Evolutionary conservation across 1,140 invertebrate species (phyloP).

Genomic region (Platorchestia sp.): DNA sequence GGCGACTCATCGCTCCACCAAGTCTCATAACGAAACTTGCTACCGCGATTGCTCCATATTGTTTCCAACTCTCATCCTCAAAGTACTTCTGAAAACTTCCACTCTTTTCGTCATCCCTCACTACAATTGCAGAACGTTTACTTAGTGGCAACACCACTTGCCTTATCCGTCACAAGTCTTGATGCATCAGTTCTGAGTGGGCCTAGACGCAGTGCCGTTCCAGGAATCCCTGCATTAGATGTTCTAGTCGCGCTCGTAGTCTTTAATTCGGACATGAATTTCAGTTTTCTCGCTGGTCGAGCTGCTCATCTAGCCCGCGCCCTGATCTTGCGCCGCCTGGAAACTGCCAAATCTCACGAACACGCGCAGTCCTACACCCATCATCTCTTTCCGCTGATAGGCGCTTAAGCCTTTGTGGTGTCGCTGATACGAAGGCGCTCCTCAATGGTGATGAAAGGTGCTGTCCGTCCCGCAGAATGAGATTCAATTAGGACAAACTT

Average conservation of each 20-base stretch:
- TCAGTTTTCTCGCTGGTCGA: neutral
- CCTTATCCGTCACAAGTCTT: neutral
- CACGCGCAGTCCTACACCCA: neutral
- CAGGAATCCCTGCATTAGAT: neutral
- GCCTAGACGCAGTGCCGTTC: neutral
- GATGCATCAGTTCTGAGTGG: neutral
- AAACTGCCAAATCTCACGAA: neutral
- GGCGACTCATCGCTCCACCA: no score
- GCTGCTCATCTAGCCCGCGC: neutral
- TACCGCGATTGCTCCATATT: no score
- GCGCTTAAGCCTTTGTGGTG: slow-evolving; percentile 18
- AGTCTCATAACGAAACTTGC: no score
- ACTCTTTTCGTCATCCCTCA: neutral
- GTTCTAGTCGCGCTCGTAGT: neutral
- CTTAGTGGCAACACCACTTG: neutral
- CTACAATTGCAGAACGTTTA: neutral
- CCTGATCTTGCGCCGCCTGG: neutral
- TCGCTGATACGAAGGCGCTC: neutral
- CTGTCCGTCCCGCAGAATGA: neutral
- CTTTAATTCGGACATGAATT: slow-evolving; percentile 9
- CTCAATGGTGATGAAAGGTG: slow-evolving; percentile 42
- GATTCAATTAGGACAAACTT: slow-evolving; percentile 50
- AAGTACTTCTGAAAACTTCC: neutral
- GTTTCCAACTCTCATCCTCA: no score
- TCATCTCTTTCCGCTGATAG: slow-evolving; percentile 27